Evolutionary conservation across 2,113 vertebrate species (phyloP).

Genomic region (Atractosteus spatula): DNA sequence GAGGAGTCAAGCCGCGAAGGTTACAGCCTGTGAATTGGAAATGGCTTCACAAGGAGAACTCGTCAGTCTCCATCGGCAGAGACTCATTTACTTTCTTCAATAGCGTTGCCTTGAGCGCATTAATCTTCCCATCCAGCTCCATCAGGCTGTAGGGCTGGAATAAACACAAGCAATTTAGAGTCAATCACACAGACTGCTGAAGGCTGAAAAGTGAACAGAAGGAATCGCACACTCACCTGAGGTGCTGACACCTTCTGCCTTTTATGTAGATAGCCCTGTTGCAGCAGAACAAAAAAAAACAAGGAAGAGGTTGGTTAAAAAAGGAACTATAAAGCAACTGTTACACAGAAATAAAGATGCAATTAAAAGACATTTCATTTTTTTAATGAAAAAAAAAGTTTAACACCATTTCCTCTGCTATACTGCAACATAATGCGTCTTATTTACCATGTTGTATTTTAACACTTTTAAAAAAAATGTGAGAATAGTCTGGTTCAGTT

Average conservation of each 20-base stretch:
- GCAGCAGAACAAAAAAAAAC: slow-evolving; percentile 37
- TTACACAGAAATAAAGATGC: too few relatives aligned
- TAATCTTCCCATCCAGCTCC: slow-evolving; percentile 97
- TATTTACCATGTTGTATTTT: too few relatives aligned
- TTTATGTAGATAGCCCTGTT: slow-evolving; percentile 84
- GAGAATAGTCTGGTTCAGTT: too few relatives aligned
- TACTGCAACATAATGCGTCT: too few relatives aligned
- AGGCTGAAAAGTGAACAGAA: slow-evolving; percentile 3
- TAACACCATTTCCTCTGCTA: too few relatives aligned
- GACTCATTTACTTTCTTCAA: slow-evolving; percentile 80
- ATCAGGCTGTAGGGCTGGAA: slow-evolving; percentile 85
- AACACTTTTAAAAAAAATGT: too few relatives aligned
- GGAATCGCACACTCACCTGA: slow-evolving; percentile 71
- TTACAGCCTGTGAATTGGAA: slow-evolving; percentile 8
- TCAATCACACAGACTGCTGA: slow-evolving; percentile 12
- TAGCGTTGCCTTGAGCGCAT: slow-evolving; percentile 81
- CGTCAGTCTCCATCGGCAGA: slow-evolving; percentile 60
- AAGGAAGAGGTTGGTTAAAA: slow-evolving; percentile 7
- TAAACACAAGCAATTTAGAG: slow-evolving; percentile 37
- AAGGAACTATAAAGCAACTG: too few relatives aligned
- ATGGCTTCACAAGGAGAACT: slow-evolving; percentile 58
- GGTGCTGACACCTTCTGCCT: slow-evolving; percentile 76
- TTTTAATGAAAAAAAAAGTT: too few relatives aligned
- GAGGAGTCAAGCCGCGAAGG: not conserved
- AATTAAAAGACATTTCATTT: too few relatives aligned